Base-by-base conservation (phyloP, 2,888 invertebrate species). In the Chalcis sispes region DNA sequence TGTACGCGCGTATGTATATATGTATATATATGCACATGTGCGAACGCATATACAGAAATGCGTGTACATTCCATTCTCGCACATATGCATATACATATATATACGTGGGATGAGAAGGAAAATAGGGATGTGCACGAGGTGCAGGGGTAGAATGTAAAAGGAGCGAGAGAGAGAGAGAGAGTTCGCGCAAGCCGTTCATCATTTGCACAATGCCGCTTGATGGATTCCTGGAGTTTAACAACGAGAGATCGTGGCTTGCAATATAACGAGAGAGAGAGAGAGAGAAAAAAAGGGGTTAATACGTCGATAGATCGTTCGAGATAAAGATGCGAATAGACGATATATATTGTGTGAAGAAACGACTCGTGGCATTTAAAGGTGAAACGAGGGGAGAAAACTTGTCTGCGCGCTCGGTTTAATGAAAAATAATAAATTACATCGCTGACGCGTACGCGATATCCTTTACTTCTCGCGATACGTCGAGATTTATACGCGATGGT, bases 201-300 rank as follows among this genome's bases (percentile, higher is more conserved):
- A 65, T 58, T 58, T 36, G 58, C 29, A 40, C 27, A 40, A 50
- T 50, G 65, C 50, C 40, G 58, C 48, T 50, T 54, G 72, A 73
- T 59, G 66, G 50, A 73, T 73, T 73, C 66, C 66, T 46, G 40
- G 40, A 50, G 59, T 23, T 59, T 52, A 59, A 40, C 46, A 59
- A 72, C 36, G 59, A 36, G 56, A 46, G 42, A 36, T 54, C 61
- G 70, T 61, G 10, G 52, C 40, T 27, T 10, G 5, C 50, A 59
- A 36, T 59, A 70, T 48, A 18, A 1, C 54, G 40, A 27, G 48
- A 2, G 61, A 13, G 54, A 8, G 56, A 25, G 54, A 56, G 27
- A 25, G 52, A n/a, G n/a, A n/a, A n/a, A n/a, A n/a, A n/a, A n/a
- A n/a, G n/a, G n/a, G n/a, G n/a, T n/a, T n/a, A n/a, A n/a, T n/a